These are phyloP conservation scores for Melieria crassipennis DNA, from an alignment of 2,888 invertebrate genomes.

Conservation along the genomic window DNA sequence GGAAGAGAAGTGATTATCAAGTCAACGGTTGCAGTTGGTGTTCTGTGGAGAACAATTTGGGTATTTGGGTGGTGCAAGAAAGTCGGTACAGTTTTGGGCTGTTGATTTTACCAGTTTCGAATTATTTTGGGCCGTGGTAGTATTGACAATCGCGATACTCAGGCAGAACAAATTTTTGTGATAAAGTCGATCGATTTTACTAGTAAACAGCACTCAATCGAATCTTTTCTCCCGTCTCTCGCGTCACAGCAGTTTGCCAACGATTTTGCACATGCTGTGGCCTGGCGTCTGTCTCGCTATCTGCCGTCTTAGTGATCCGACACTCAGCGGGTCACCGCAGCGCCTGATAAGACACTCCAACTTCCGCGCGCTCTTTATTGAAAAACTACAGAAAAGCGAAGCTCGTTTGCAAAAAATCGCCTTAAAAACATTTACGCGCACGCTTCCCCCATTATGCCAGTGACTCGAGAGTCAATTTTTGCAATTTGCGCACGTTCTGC, in stretches of 20 bases:
- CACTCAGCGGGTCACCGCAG: conserved; percentile 19
- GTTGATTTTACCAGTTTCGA: too few relatives aligned
- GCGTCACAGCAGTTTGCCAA: neutral
- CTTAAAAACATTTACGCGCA: neutral
- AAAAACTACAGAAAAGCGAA: conserved; percentile 7
- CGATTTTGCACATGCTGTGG: neutral
- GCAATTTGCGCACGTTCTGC: neutral
- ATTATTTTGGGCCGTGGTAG: too few relatives aligned
- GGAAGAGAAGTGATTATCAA: too few relatives aligned
- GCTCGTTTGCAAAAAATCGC: neutral
- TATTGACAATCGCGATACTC: too few relatives aligned
- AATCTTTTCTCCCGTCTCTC: neutral
- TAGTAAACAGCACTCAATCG: neutral
- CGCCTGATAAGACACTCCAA: conserved; percentile 17
- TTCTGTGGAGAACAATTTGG: too few relatives aligned
- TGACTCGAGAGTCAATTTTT: neutral
- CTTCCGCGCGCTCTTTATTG: conserved; percentile 15
- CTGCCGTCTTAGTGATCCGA: conserved; percentile 8
- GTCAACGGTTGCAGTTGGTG: too few relatives aligned
- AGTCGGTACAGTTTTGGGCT: too few relatives aligned
- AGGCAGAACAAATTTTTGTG: too few relatives aligned
- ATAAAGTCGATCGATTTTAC: too few relatives aligned
- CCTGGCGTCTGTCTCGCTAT: neutral
- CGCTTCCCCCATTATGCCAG: neutral
- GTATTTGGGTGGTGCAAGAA: too few relatives aligned